Evolutionary conservation across 2,113 vertebrate species (phyloP).

Genomic region (Hydrochoerus hydrochaeris): DNA sequence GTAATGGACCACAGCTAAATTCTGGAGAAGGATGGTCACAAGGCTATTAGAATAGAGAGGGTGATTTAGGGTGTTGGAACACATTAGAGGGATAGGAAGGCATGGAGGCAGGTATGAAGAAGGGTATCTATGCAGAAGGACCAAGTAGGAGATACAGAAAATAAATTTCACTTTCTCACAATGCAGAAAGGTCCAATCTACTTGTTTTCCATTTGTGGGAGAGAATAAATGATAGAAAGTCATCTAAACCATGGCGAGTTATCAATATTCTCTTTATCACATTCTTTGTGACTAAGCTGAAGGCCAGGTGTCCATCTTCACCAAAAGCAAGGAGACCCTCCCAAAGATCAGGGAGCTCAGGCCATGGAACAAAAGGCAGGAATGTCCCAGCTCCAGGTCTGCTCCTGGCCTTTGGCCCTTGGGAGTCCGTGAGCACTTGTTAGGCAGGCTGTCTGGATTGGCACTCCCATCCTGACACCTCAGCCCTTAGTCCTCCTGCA

Average conservation of each 20-base stretch:
- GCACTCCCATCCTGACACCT: background rate
- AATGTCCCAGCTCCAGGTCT: background rate
- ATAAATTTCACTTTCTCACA: background rate
- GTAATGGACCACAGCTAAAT: background rate
- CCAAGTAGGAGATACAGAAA: background rate
- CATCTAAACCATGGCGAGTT: accelerated
- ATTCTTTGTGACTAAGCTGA: background rate
- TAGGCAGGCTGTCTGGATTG: background rate
- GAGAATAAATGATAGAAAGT: background rate
- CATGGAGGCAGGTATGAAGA: background rate
- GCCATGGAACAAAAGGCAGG: background rate
- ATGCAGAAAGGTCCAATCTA: background rate
- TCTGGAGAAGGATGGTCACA: background rate
- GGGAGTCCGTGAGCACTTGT: background rate
- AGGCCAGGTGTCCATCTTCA: background rate
- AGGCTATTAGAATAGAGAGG: background rate
- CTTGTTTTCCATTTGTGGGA: background rate
- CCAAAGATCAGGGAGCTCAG: background rate
- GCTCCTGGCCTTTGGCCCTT: background rate
- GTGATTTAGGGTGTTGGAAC: background rate
- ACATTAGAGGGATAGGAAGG: too few species aligned
- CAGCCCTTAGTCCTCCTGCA: background rate
- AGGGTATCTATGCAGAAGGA: background rate
- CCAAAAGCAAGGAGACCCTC: background rate
- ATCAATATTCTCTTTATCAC: accelerated